These are phyloP conservation scores for Drusus annulatus DNA, from an alignment of 1,140 invertebrate genomes.

Conservation along the genomic window DNA sequence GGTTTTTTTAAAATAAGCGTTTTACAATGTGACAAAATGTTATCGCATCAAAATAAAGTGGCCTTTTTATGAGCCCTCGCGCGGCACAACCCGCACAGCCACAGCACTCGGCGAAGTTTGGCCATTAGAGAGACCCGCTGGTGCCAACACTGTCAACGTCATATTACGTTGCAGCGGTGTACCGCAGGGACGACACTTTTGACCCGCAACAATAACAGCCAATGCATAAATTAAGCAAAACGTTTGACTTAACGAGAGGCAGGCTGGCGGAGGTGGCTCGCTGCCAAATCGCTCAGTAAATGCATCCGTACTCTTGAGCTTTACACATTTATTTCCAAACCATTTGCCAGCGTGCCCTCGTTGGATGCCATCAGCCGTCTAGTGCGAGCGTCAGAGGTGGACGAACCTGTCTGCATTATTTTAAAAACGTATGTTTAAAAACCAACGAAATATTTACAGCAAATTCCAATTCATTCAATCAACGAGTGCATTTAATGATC, in stretches of 20 bases:
- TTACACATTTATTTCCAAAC: constrained; percentile 54
- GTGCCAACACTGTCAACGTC: not conserved
- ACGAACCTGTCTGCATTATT: no score
- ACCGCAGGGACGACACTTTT: not conserved
- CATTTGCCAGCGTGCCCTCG: constrained; percentile 47
- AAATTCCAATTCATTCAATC: no score
- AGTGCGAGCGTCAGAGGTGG: not conserved
- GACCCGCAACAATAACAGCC: constrained; percentile 26
- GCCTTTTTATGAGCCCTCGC: constrained; percentile 4
- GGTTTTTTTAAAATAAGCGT: no score
- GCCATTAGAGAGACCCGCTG: not conserved
- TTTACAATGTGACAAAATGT: constrained; percentile 11
- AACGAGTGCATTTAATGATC: no score
- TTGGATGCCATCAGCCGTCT: constrained; percentile 42
- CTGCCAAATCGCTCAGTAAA: constrained; percentile 50
- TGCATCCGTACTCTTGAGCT: constrained; percentile 54
- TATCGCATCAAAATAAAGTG: constrained; percentile 34
- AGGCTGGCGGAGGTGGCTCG: constrained; percentile 37
- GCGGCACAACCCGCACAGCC: not conserved
- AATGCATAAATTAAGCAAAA: constrained; percentile 28
- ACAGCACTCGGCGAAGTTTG: not conserved
- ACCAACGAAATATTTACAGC: no score
- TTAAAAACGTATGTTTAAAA: no score
- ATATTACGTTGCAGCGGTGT: not conserved
- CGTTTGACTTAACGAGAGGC: constrained; percentile 32